Conservation (phyloP, 2,888 invertebrate genomes). For the Athripsodes cinereus region DNA sequence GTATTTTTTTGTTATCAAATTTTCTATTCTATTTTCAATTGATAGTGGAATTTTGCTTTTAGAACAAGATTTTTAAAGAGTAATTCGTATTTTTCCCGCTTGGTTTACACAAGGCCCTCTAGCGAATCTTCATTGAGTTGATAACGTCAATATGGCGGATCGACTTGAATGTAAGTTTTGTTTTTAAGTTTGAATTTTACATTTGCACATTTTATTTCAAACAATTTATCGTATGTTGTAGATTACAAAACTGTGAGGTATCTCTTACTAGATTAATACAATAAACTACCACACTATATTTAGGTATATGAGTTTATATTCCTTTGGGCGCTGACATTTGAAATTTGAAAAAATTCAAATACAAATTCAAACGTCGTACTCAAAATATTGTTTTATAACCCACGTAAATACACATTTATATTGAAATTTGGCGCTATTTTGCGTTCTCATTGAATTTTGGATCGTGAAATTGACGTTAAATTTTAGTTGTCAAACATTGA, state of each 20-base stretch:
- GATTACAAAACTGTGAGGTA: too few relatives aligned
- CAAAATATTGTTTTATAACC: conserved; percentile 17
- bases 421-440: not conserved
- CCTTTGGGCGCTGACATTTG: conserved; percentile 38
- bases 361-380: conserved; percentile 23
- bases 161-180: conserved; percentile 70
- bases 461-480: not conserved
- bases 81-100: conserved; percentile 19
- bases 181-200: conserved; percentile 35
- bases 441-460: not conserved
- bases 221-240: too few relatives aligned
- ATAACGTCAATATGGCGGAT: conserved; percentile 72
- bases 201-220: too few relatives aligned
- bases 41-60: too few relatives aligned
- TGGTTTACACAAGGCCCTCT: conserved; percentile 19
- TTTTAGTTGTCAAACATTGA: too few relatives aligned
- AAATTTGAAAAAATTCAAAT: conserved; percentile 53
- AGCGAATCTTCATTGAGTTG: conserved; percentile 26
- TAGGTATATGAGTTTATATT: too few relatives aligned
- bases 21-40: too few relatives aligned
- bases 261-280: too few relatives aligned
- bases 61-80: too few relatives aligned
- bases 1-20: too few relatives aligned
- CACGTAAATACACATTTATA: conserved; percentile 3
- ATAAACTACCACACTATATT: too few relatives aligned